A percentile compares a stretch with the other conserved stretches of the same genome.
phyloP scores from a whole-genome alignment of 92 coral and sea anemone genomes.

The Montipora capitata region DNA sequence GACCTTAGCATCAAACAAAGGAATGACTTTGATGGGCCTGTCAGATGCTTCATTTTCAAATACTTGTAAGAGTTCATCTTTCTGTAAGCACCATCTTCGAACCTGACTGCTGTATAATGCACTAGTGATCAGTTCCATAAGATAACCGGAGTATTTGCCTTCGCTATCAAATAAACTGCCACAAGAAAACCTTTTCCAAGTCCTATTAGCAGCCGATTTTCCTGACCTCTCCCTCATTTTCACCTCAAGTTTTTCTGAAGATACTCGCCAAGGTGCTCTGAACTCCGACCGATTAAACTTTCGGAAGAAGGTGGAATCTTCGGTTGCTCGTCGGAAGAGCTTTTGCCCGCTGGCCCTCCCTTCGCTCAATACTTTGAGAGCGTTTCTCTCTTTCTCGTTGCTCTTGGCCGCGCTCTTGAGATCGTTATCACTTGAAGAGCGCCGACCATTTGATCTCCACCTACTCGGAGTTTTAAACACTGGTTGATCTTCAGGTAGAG shows the following conservation, averaged over 20 bases:
- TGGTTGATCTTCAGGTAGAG: conserved; percentile 43
- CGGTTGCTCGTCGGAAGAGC: conserved; percentile 80
- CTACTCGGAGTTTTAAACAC: not conserved
- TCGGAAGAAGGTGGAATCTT: conserved; percentile 81
- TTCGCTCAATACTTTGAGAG: conserved; percentile 81
- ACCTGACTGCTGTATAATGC: conserved; percentile 92
- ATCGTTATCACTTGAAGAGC: conserved; percentile 84
- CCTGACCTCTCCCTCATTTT: conserved; percentile 73
- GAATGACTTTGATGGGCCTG: conserved; percentile 70
- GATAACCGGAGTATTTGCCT: conserved; percentile 92
- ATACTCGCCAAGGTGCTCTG: conserved; percentile 81
- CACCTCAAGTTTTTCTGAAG: conserved; percentile 78
- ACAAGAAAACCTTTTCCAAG: conserved; percentile 78
- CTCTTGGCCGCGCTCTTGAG: conserved; percentile 46
- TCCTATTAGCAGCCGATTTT: conserved; percentile 37
- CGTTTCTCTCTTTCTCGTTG: conserved; percentile 60
- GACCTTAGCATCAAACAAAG: conserved; percentile 71
- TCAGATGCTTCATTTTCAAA: conserved; percentile 83
- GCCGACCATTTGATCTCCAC: conserved; percentile 31
- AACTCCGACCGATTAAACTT: conserved; percentile 85
- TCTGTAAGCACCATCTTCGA: conserved; percentile 93
- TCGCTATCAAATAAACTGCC: conserved; percentile 92
- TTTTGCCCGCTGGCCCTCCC: conserved; percentile 91
- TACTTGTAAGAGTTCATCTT: conserved; percentile 76
- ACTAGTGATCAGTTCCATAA: conserved; percentile 81